Percentiles rank a stretch among this genome's conserved stretches.
Evolutionary conservation across 2,113 vertebrate species (phyloP).

Genomic region (Burhinus oedicnemus): DNA sequence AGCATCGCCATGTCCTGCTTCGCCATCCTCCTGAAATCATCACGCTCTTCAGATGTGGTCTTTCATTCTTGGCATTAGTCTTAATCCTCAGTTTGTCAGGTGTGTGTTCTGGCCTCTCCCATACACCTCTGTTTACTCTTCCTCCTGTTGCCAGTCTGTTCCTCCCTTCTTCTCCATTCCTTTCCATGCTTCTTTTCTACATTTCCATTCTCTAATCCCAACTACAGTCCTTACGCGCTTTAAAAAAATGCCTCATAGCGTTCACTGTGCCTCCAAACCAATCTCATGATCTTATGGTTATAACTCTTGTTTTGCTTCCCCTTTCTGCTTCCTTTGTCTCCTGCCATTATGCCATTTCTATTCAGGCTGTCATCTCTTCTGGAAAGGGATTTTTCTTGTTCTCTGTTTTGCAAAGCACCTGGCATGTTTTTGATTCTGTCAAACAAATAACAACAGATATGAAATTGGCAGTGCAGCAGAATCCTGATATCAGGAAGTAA

Average conservation of each 20-base stretch:
- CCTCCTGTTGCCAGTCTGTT: conserved; percentile 65
- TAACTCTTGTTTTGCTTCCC: conserved; percentile 69
- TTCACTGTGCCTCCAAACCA: conserved; percentile 71
- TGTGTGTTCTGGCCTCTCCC: conserved; percentile 65
- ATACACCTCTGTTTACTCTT: conserved; percentile 66
- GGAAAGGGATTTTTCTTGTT: conserved; percentile 67
- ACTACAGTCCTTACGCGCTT: conserved; percentile 59
- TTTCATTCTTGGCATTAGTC: conserved; percentile 57
- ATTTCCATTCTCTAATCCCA: conserved; percentile 66
- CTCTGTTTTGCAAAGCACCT: conserved; percentile 70
- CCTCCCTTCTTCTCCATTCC: conserved; percentile 69
- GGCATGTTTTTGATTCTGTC: conserved; percentile 71
- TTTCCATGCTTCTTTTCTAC: conserved; percentile 65
- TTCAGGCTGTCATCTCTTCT: conserved; percentile 70
- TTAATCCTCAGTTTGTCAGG: conserved; percentile 65
- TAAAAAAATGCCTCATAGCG: conserved; percentile 71
- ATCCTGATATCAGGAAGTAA: conserved; percentile 63
- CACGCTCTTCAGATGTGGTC: conserved; percentile 61
- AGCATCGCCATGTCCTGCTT: conserved; percentile 56
- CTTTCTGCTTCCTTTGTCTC: conserved; percentile 64
- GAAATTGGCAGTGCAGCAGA: conserved; percentile 67
- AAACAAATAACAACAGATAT: conserved; percentile 71
- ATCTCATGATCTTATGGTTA: conserved; percentile 71
- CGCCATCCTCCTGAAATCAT: conserved; percentile 56
- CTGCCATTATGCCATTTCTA: conserved; percentile 68